A percentile compares a stretch with the other conserved stretches of the same genome.
Evolutionary conservation across 2,113 vertebrate species (phyloP).

Genomic region (Amphiprion percula): DNA sequence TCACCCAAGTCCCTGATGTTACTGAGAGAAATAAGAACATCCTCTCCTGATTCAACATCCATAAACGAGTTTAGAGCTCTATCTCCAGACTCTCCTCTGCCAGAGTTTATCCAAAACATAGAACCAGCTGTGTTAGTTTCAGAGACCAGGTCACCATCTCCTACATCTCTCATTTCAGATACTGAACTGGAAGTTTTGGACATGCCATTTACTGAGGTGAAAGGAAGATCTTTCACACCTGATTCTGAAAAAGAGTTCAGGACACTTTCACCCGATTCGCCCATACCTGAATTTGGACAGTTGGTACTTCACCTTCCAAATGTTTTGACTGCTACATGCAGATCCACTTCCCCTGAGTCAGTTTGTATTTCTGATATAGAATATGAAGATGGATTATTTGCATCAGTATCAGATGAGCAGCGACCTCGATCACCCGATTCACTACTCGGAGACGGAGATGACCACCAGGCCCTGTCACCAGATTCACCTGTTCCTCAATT

Average conservation of each 20-base stretch:
- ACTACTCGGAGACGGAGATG: conserved; percentile 5
- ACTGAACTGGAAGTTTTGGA: conserved; percentile 37
- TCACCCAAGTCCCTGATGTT: conserved; percentile 12
- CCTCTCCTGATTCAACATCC: conserved; percentile 29
- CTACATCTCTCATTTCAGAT: conserved; percentile 58
- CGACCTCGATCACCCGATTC: conserved; percentile 55
- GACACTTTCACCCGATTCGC: conserved; percentile 64
- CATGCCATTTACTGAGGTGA: not conserved
- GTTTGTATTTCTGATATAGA: conserved; percentile 49
- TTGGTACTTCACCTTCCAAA: not conserved
- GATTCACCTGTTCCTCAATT: conserved; percentile 61
- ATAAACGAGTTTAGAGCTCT: conserved; percentile 7
- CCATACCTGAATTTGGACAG: conserved; percentile 50
- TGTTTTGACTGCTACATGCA: conserved; percentile 13
- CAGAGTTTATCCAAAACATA: conserved; percentile 41
- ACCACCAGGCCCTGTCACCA: conserved; percentile 8
- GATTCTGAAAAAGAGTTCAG: conserved; percentile 55
- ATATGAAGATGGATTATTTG: not conserved
- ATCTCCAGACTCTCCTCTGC: conserved; percentile 41
- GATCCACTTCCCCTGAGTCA: conserved; percentile 55
- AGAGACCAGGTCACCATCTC: conserved; percentile 28
- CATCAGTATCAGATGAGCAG: conserved; percentile 16
- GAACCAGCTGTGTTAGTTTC: conserved; percentile 11
- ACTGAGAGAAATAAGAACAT: conserved; percentile 8
- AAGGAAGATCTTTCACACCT: conserved; percentile 17